Percentiles rank a stretch among this genome's conserved stretches.
phyloP scores from a whole-genome alignment of 2,113 vertebrate species.

The Xiphias gladius region DNA sequence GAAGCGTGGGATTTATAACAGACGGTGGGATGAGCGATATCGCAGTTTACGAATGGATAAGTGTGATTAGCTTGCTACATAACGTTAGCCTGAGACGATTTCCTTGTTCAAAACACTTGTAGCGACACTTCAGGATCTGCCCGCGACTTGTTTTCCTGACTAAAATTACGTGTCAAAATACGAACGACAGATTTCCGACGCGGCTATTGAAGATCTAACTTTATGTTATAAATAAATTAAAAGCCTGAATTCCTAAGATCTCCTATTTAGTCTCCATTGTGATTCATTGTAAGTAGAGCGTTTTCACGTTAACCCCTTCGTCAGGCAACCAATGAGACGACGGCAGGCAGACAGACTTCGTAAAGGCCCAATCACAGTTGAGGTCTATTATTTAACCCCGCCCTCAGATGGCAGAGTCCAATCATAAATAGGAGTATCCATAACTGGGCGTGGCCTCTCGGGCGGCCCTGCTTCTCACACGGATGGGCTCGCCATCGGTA shows the following conservation, averaged over 20 bases:
- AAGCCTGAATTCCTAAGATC: neutral
- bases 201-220: neutral
- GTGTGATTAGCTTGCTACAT: conserved; percentile 77
- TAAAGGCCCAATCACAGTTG: conserved; percentile 35
- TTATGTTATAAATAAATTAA: conserved; percentile 48
- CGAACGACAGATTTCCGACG: neutral
- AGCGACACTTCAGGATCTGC: conserved; percentile 9
- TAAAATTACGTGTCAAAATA: neutral
- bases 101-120: conserved; percentile 60
- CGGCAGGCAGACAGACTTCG: conserved; percentile 33
- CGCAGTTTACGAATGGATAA: conserved; percentile 42
- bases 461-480: neutral
- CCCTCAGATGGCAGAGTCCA: conserved; percentile 21
- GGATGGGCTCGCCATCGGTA: neutral
- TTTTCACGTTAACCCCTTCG: conserved; percentile 55
- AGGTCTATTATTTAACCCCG: neutral
- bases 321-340: conserved; percentile 54
- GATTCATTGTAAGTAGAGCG: conserved; percentile 55
- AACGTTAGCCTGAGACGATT: conserved; percentile 66
- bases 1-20: neutral
- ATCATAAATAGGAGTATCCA: conserved; percentile 31
- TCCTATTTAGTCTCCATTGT: conserved; percentile 68
- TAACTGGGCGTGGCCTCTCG: conserved; percentile 30
- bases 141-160: neutral
- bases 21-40: neutral